Percentiles rank a stretch among this genome's conserved stretches.
Evolutionary conservation across 2,113 vertebrate species (phyloP).

Genomic region (Empidonax traillii): DNA sequence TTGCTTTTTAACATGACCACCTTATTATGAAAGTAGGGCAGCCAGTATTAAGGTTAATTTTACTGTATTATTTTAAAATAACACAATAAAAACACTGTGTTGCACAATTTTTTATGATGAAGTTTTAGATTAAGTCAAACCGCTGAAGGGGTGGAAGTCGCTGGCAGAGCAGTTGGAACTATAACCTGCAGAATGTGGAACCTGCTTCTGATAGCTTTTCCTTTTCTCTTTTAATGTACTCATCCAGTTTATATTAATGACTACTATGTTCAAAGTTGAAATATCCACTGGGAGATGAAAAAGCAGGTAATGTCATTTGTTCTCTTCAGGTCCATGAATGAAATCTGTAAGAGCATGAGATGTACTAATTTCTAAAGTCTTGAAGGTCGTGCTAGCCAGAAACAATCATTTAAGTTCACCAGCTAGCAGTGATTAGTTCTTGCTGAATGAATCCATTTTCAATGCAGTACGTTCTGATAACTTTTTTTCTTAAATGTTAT

Average conservation of each 20-base stretch:
- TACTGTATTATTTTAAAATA: constrained; percentile 5
- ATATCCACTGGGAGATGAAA: background rate
- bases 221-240: background rate
- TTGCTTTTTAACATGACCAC: constrained; percentile 1
- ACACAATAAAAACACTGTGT: background rate
- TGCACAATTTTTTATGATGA: background rate
- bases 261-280: background rate
- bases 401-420: background rate
- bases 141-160: background rate
- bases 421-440: background rate
- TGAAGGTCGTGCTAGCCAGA: background rate
- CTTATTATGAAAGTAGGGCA: background rate
- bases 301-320: background rate
- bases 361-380: background rate
- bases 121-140: constrained; percentile 1
- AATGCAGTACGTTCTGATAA: background rate
- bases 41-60: background rate
- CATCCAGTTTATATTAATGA: background rate
- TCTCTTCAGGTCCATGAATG: background rate
- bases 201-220: background rate
- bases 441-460: background rate
- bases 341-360: background rate
- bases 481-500: background rate
- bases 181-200: background rate
- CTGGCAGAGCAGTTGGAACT: background rate